Base-by-base conservation (phyloP, 2,113 vertebrate species). In the Hyaena hyaena region DNA sequence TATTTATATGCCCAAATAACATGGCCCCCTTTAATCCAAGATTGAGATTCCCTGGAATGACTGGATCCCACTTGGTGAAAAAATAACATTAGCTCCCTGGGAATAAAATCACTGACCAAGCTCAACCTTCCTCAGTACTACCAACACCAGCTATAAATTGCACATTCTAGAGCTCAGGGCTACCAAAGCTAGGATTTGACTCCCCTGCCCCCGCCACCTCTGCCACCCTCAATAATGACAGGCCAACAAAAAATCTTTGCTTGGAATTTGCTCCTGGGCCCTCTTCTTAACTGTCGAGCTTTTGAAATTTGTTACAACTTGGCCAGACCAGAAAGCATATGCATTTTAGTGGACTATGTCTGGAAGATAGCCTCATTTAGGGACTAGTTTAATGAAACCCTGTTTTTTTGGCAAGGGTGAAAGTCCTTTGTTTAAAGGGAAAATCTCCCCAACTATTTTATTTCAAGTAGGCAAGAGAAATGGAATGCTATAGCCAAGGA, bases 401-500 rank as follows among this genome's bases (percentile, higher is more conserved):
- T n/a, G 61, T 77, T 96, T 33, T 76, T 96, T 80, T 76, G 23
- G 39, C n/a, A 79, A 88, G n/a, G 9, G 76, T 93, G 10, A 93
- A 58, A 81, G 39, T 91, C 33, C n/a, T 77, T 80, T 94, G 10
- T 92, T 96, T 95, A 96, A 97, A 97, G 55, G 33, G 19, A 11
- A 97, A 94, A 74, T 90, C 21, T 61, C 86, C 77, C 82, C 48
- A 88, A 80, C 76, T 86, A 76, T 68, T 96, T 95, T 48, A 35
- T 76, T 95, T 93, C 74, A 83, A 53, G 90, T 74, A 88, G n/a
- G 66, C 35, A 96, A 92, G 21, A 81, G 93, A 71, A 94, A 82
- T 16, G 61, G 33, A 9, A 11, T 90, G 21, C 35, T 53, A 45
- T 55, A 43, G 0, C 88, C 39, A 94, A 65, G 16, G 21, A 84